phyloP scores from a whole-genome alignment of 2,888 invertebrate genomes.

The Eubasilissa splendida region DNA sequence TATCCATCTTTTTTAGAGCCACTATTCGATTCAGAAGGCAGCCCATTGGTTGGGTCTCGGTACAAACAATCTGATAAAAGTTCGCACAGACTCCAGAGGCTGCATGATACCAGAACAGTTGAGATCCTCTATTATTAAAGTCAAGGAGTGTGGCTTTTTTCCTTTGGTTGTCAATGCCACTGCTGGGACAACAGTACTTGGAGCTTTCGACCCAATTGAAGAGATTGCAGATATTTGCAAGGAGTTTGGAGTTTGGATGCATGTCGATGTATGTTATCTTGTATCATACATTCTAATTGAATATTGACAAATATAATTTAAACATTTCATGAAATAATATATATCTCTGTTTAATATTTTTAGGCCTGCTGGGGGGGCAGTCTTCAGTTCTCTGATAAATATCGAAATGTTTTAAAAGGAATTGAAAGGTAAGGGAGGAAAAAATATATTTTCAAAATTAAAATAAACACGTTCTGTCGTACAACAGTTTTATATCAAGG shows the following conservation, averaged over 20 bases:
- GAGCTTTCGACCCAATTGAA: constrained; percentile 84
- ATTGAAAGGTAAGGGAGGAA: constrained; percentile 73
- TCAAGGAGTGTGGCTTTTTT: constrained; percentile 67
- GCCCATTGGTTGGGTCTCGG: constrained; percentile 91
- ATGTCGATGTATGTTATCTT: constrained; percentile 80
- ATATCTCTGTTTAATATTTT: constrained; percentile 61
- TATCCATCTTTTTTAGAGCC: constrained; percentile 70
- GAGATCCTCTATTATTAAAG: constrained; percentile 71
- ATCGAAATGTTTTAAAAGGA: constrained; percentile 76
- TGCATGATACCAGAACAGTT: constrained; percentile 78
- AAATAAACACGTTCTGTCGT: not conserved
- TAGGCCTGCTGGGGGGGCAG: constrained; percentile 88
- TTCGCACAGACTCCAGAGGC: constrained; percentile 79
- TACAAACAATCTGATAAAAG: constrained; percentile 77
- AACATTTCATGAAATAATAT: too few relatives aligned
- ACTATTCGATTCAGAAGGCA: constrained; percentile 87
- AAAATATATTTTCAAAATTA: not conserved
- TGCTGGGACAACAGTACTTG: constrained; percentile 87
- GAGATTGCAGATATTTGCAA: constrained; percentile 79
- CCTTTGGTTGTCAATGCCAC: constrained; percentile 84
- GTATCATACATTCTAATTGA: not conserved
- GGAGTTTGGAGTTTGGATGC: constrained; percentile 82
- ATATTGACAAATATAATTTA: not conserved
- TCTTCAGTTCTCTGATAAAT: constrained; percentile 78
- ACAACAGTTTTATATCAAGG: not conserved